Base-by-base conservation (phyloP, 2,888 invertebrate genomes). In the Reticulitermes lucifugus region DNA sequence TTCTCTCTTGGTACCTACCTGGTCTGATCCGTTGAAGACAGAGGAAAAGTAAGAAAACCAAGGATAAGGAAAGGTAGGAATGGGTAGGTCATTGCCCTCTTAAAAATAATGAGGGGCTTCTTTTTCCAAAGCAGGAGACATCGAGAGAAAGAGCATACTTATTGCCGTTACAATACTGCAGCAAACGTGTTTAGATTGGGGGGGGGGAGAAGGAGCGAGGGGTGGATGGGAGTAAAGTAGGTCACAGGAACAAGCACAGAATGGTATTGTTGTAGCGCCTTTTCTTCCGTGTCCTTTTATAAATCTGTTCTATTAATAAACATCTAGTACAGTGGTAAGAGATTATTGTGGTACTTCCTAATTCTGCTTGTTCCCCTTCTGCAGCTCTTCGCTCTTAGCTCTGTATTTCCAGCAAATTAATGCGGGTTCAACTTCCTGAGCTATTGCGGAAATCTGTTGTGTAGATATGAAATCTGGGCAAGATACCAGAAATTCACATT, bases 21-120 rank as follows among this genome's bases (percentile, higher is more conserved):
- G 65, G 65, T 65, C n/a, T 65, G 65, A n/a, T 65, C 18, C 55
- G n/a, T 29, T 0, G 70, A n/a, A 70, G 25, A 70, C 2, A 29
- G 70, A 73, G 41, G 73, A 73, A 35, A 73, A 41, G 21, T 12
- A 25, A 29, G 70, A 18, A 70, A 25, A 70, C n/a, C 12, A 70
- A 25, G 70, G n/a, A 70, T 70, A 18, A 73, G 18, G 41, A 41
- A 73, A 41, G 41, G 71, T 71, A 41, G 41, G 41, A 41, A 29
- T 73, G 73, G 10, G 41, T 73, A 41, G 41, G 73, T 73, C 73
- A 73, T 73, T 73, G 73, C 73, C 73, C 73, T 73, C 41, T 18
- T 35, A 41, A 73, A 41, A 21, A 73, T 73, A 73, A 71, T 71
- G 71, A 71, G 25, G 71, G 25, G 18, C 35, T 71, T 29, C 29